Base-by-base conservation (phyloP, 35 echinoderm and acorn worm genomes). In the Heliocidaris erythrogramma region DNA sequence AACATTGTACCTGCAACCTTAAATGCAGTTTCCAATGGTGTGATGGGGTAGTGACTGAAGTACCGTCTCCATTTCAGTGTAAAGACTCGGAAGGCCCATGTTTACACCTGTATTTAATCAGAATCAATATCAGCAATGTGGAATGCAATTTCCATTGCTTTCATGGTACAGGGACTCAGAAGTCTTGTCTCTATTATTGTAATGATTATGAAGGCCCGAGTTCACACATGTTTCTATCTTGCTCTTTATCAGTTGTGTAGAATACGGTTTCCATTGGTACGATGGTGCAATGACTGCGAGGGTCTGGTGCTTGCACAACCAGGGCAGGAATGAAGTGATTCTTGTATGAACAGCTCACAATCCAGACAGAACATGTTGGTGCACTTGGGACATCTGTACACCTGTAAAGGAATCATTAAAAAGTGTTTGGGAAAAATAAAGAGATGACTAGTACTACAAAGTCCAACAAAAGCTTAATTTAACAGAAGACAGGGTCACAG, bases 321-420 rank as follows among this genome's bases (percentile, higher is more conserved):
- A 30, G 98, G 98, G 48, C 98, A 99, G 47, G 98, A 97, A 65
- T 99, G 98, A 21, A 99, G 93, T 1, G 98, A 97, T 32, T 99
- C 98, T 24, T 99, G 98, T 47, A 99, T 99, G 85, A 99, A 99
- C 13, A 99, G 92, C 59, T 99, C 98, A 97, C 98, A 99, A 21
- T 99, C 98, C 42, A 99, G 78, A 60, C 98, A 99, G 85, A 95
- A 99, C 18, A 95, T 18, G 60, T 97, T 95, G 1, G 47, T 31
- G 88, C 98, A 99, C 85, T 96, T 99, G 49, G 98, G 96, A 90
- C 98, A 99, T 86, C 95, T 90, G 69, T 53, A 98, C 14, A 97
- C 95, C 97, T 98, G 49, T 42, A 89, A 89, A 89, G 13, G 47
- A 89, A 89, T 84, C 4, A 84, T 84, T 2, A 16, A 48, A 47